These are phyloP conservation scores for Amphipyra berbera DNA, from an alignment of 2,888 invertebrate species.

Conservation along the genomic window DNA sequence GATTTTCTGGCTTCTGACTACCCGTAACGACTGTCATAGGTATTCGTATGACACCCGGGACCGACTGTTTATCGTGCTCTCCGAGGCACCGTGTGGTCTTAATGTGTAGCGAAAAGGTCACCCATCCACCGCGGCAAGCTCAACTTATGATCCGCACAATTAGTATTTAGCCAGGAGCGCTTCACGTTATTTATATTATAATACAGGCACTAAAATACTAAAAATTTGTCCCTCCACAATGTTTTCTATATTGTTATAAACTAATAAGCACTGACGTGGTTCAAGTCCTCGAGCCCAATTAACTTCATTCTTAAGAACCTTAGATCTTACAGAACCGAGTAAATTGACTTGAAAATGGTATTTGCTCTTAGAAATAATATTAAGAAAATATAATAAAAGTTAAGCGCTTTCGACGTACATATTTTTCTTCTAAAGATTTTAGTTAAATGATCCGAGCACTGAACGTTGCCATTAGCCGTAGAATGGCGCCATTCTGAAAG, in stretches of 20 bases:
- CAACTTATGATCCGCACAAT: no score
- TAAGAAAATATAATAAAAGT: conserved; percentile 34
- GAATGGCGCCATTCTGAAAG: conserved; percentile 47
- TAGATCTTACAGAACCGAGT: conserved; percentile 22
- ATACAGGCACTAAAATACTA: neutral
- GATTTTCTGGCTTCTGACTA: no score
- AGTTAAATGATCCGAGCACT: conserved; percentile 48
- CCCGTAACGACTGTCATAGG: no score
- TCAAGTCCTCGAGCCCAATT: conserved; percentile 36
- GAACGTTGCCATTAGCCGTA: conserved; percentile 40
- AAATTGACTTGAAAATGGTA: conserved; percentile 32
- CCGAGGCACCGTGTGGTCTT: no score
- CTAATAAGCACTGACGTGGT: conserved; percentile 3
- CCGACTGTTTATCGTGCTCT: no score
- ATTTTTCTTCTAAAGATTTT: conserved; percentile 47
- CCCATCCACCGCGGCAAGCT: no score
- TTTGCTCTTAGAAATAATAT: conserved; percentile 30
- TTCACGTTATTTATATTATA: no score
- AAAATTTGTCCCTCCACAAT: neutral
- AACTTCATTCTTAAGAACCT: conserved; percentile 17
- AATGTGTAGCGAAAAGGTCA: no score
- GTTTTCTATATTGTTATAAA: conserved; percentile 13
- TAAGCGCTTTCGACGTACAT: conserved; percentile 31
- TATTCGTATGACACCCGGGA: no score
- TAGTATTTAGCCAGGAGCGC: no score